Evolutionary conservation across 30 jellyfish, hydroid and myxozoan genomes (phyloP).

Genomic region (Cassiopea xamachana): DNA sequence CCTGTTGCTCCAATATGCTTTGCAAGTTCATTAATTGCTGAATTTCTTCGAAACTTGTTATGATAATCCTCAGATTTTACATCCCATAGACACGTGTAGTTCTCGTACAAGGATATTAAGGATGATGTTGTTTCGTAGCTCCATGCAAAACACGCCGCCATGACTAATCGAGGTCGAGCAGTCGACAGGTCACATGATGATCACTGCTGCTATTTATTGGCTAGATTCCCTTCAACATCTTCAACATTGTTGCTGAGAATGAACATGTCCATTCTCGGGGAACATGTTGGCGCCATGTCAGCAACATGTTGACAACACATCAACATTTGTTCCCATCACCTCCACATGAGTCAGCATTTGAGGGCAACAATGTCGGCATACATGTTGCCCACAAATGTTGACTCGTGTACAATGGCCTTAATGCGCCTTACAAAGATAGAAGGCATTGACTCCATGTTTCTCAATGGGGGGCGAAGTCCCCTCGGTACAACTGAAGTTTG

Average conservation of each 20-base stretch:
- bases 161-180: background rate
- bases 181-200: background rate
- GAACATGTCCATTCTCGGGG: conserved; percentile 21
- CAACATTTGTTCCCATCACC: background rate
- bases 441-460: too few relatives aligned
- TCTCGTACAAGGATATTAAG: background rate
- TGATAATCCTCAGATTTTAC: conserved; percentile 5
- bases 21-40: background rate
- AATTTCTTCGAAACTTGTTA: background rate
- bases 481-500: too few relatives aligned
- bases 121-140: background rate
- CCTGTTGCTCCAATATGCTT: background rate
- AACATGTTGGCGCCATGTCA: conserved; percentile 4
- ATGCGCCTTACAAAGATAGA: too few relatives aligned
- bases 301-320: background rate
- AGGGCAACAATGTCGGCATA: too few relatives aligned
- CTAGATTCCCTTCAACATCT: background rate
- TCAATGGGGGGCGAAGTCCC: too few relatives aligned
- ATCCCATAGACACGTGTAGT: conserved; percentile 1
- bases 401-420: too few relatives aligned
- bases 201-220: background rate
- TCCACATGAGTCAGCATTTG: too few relatives aligned
- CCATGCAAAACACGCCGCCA: conserved; percentile 12
- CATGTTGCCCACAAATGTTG: too few relatives aligned
- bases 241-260: conserved; percentile 6